Evolutionary conservation across 1,140 invertebrate genomes (phyloP), one percentile per base, ranked within the genome.

Genomic region (Drosophila tsacasi): DNA sequence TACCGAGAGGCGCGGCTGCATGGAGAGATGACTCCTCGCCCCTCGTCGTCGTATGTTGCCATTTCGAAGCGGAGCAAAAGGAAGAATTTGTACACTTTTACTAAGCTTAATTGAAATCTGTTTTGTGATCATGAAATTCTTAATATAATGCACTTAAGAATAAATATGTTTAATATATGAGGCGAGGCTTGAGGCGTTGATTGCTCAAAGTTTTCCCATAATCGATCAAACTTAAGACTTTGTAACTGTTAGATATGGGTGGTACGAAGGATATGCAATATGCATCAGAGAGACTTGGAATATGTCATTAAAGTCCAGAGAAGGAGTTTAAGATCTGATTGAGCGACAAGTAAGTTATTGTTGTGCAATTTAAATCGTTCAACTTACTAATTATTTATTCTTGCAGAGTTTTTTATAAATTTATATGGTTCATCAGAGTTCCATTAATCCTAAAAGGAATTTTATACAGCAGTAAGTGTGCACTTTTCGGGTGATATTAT

Each of bases 121-220:
- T 85, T 82, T 90, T 90, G 85, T 90, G 85, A 90, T 90, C 85
- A 90, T 90, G 81, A 80, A 90, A 90, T 61, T 85, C 75, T 63
- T 85, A 71, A 86, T 73, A 73, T 67, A 87, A 89, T 89, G 66
- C 81, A 83, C 52, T 77, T 85, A 77, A 67, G 39, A 89, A 71
- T 79, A 81, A 76, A 85, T 81, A 85, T 71, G 46, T 62, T 82
- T 86, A 87, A 63, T 69, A 52, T 71, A 79, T 79, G 78, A 39
- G 54, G 61, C 63, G 77, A 71, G 58, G 69, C 75, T 82, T 84
- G 72, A 54, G 60, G 85, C 85, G 79, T 89, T 82, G 85, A 89
- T 85, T 90, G 85, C 81, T 79, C 52, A 32, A 85, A 89, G 75
- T 76, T 90, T 83, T 77, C 65, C 71, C 19, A 17, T 30, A 73